Evolutionary conservation across 1,140 invertebrate genomes (phyloP).

Genomic region (Apis mellifera): Amel_HAv3.1 CM009945.2:7009501-7010000

Average conservation of each 20-base stretch:
- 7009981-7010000: not conserved
- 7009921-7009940: conserved; percentile 32
- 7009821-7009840: not conserved
- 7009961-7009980: not conserved
- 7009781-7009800: not conserved
- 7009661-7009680: conserved; percentile 37
- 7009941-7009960: conserved; percentile 19
- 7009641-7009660: conserved; percentile 48
- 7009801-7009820: conserved; percentile 7
- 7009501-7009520: conserved; percentile 29
- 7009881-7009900: conserved; percentile 31
- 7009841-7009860: conserved; percentile 14
- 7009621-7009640: conserved; percentile 50
- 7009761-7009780: not conserved
- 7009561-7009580: conserved; percentile 54
- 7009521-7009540: conserved; percentile 49
- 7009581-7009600: conserved; percentile 4
- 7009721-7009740: not conserved
- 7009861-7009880: conserved; percentile 47
- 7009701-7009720: conserved; percentile 34
- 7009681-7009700: conserved; percentile 59
- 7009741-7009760: conserved; percentile 3
- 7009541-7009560: conserved; percentile 23
- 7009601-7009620: conserved; percentile 40
- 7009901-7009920: conserved; percentile 3